Evolutionary conservation across 2,888 invertebrate species (phyloP).

Genomic region (Macrosiphum euphorbiae): DNA sequence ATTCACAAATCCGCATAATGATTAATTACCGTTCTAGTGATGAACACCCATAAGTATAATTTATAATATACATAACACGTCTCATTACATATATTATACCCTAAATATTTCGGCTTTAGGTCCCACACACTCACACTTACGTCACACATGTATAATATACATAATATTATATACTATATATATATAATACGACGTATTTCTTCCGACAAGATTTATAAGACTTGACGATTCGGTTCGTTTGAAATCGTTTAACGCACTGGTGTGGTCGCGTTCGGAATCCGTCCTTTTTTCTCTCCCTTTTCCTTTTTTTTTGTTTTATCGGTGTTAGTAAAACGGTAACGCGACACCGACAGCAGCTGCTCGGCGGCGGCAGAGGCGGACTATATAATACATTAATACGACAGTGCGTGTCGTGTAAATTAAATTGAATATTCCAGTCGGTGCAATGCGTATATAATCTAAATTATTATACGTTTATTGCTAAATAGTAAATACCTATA

Average conservation of each 20-base stretch:
- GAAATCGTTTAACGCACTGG: constrained; percentile 57
- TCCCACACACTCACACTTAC: background rate
- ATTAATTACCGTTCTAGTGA: constrained; percentile 51
- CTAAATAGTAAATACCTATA: constrained; percentile 19
- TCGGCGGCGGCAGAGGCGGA: background rate
- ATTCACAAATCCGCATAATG: constrained; percentile 50
- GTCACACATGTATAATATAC: background rate
- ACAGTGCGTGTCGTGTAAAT: constrained; percentile 53
- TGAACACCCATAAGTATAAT: constrained; percentile 26
- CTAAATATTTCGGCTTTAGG: constrained; percentile 23
- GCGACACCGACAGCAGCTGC: constrained; percentile 62
- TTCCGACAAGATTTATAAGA: constrained; percentile 45
- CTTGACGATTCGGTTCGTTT: constrained; percentile 62
- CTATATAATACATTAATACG: background rate
- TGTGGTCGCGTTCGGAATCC: constrained; percentile 24
- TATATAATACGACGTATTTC: background rate
- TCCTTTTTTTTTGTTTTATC: constrained; percentile 56
- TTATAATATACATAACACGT: constrained; percentile 8
- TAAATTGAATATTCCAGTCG: constrained; percentile 38
- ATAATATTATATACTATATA: no score
- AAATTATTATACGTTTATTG: background rate
- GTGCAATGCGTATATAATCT: background rate
- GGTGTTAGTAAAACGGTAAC: constrained; percentile 52
- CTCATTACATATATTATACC: constrained; percentile 12
- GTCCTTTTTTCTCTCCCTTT: background rate